Evolutionary conservation across 2,113 vertebrate genomes (phyloP), one percentile per base, ranked within the genome.

Genomic region (Engystomops pustulosus): DNA sequence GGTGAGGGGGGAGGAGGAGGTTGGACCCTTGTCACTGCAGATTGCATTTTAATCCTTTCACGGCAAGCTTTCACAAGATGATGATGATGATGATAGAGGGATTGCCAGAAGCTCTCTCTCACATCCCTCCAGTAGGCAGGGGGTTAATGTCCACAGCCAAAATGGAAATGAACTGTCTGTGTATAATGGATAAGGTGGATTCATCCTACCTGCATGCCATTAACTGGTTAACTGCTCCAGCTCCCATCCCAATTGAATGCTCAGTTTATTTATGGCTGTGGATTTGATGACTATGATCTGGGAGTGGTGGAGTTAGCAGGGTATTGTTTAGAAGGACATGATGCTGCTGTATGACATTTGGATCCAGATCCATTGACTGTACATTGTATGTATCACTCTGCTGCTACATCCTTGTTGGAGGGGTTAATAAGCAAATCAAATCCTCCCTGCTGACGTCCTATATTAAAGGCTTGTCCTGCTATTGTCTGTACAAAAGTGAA

Each of bases 401-500:
- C 20, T 76, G 47, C 14, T 34, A 76, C 72, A 41, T 68, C 38
- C 45, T 44, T 78, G 41, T 62, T 84, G 62, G 60, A 85, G 47
- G 75, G 72, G 83, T 77, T 85, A 78, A 85, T 77, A 30, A 51
- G 49, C 77, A 78, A 78, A 84, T 79, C 62, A 85, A 85, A 85
- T 85, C 83, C 47, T 79, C 62, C 62, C 62, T 79, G 74, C 75
- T 85, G 83, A 85, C 23, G 44, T 78, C 15, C 83, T 85, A 67
- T 85, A 44, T 58, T 70, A 85, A 85, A 85, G 83, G 47, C 62
- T 69, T 79, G 74, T 79, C 75, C 74, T 85, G 83, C 83, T 85
- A 85, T 85, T 85, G 83, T 85, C 75, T 85, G 62, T 78, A 65
- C 82, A 79, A 85, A 85, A 85, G 83, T 85, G 62, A 70, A 70